Evolutionary conservation across 2,113 vertebrate genomes (phyloP).

Genomic region (Microtus pennsylvanicus): DNA sequence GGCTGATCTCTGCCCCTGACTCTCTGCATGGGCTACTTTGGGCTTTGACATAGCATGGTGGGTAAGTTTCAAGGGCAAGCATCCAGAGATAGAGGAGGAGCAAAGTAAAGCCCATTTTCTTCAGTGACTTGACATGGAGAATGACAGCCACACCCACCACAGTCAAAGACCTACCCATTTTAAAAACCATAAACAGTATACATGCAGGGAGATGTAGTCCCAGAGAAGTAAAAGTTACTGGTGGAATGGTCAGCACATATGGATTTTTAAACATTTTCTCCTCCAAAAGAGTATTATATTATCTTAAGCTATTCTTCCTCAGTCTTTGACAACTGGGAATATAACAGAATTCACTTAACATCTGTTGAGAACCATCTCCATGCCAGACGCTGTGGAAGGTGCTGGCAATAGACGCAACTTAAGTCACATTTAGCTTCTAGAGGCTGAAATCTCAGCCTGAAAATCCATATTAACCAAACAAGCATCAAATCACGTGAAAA

Average conservation of each 20-base stretch:
- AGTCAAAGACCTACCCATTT: background rate
- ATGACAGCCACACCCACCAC: background rate
- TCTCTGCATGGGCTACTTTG: background rate
- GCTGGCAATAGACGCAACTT: slow-evolving; percentile 46
- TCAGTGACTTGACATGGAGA: background rate
- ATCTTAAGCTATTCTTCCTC: slow-evolving; percentile 63
- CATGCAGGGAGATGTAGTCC: background rate
- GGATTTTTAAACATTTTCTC: slow-evolving; percentile 54
- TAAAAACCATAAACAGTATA: background rate
- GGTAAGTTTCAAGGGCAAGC: background rate
- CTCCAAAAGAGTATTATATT: slow-evolving; percentile 57
- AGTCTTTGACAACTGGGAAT: slow-evolving; percentile 72
- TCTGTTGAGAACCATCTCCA: slow-evolving; percentile 70
- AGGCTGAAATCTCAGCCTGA: slow-evolving; percentile 51
- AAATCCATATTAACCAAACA: slow-evolving; percentile 60
- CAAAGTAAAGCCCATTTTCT: background rate
- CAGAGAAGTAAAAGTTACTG: slow-evolving; percentile 52
- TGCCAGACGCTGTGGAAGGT: slow-evolving; percentile 70
- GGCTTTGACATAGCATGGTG: background rate
- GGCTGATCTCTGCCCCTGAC: background rate
- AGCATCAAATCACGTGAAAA: slow-evolving; percentile 61
- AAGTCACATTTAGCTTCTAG: slow-evolving; percentile 49
- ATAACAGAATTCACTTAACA: slow-evolving; percentile 76
- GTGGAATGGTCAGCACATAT: slow-evolving; percentile 28
- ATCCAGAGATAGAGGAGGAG: background rate